Percentiles rank a stretch among this genome's conserved stretches.
Evolutionary conservation across 1,140 invertebrate genomes (phyloP).

Genomic region (Ericerus pela): DNA sequence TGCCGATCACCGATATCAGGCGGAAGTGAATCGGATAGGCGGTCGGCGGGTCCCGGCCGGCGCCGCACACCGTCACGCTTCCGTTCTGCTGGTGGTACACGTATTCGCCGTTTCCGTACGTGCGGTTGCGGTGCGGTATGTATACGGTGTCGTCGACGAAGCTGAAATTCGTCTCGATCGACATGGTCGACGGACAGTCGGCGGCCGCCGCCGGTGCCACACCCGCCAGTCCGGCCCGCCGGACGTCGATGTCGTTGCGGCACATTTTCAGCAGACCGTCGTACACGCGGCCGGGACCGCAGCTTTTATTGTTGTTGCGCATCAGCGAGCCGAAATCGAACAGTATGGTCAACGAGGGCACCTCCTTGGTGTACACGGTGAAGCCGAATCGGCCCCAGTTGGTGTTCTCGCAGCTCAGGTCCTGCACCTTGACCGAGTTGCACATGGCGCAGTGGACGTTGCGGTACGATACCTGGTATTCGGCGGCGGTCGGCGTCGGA

Average conservation of each 20-base stretch:
- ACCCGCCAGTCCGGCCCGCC: neutral
- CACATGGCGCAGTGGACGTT: slow-evolving; percentile 44
- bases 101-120: slow-evolving; percentile 28
- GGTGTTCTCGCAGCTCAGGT: slow-evolving; percentile 27
- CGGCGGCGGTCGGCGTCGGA: neutral
- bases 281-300: neutral
- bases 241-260: neutral
- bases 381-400: slow-evolving; percentile 19
- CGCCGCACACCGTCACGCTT: neutral
- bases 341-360: neutral
- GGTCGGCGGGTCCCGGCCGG: too few species aligned
- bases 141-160: slow-evolving; percentile 30
- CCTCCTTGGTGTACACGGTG: slow-evolving; percentile 28
- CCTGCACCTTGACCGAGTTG: slow-evolving; percentile 32
- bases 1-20: slow-evolving; percentile 33
- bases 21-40: slow-evolving; percentile 27
- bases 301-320: too few species aligned
- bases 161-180: slow-evolving; percentile 32
- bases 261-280: neutral
- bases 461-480: slow-evolving; percentile 31
- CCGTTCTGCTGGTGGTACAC: neutral
- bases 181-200: slow-evolving; percentile 31
- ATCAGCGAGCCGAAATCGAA: slow-evolving; percentile 1
- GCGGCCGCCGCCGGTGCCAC: neutral
- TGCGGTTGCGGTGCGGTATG: slow-evolving; percentile 30